phyloP scores from a whole-genome alignment of 2,113 vertebrate genomes.

The Choloepus hoffmanni region DNA sequence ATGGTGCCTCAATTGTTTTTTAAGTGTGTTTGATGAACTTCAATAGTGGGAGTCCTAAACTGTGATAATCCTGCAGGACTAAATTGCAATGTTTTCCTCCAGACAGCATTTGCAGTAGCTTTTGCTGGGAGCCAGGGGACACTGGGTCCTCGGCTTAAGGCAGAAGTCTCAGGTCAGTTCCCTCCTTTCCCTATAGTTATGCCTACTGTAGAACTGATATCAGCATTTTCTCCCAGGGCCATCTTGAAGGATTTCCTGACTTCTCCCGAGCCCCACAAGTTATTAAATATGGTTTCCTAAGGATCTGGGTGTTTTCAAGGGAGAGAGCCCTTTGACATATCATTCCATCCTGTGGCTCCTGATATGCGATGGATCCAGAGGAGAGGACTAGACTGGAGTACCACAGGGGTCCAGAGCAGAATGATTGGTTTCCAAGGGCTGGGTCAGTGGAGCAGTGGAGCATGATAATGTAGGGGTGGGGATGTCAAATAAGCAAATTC shows the following conservation, averaged over 20 bases:
- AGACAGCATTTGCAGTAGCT: neutral
- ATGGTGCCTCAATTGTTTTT: neutral
- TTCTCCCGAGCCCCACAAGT: neutral
- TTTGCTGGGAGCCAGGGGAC: neutral
- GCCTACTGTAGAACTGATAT: neutral
- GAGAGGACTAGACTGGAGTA: neutral
- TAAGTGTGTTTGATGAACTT: constrained; percentile 25
- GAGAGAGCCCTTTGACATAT: neutral
- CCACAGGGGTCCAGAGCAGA: neutral
- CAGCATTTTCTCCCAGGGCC: neutral
- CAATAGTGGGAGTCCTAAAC: too few species aligned
- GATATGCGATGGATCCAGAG: neutral
- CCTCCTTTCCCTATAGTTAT: neutral
- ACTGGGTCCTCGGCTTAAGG: neutral
- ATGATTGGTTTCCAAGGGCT: neutral
- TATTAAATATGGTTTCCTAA: neutral
- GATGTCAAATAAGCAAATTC: neutral
- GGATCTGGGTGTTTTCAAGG: neutral
- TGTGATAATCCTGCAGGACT: neutral
- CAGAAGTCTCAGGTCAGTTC: neutral
- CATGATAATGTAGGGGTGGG: too few species aligned
- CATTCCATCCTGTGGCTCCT: neutral
- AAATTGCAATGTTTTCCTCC: neutral
- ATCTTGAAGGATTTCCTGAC: neutral
- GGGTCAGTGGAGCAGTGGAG: too few species aligned